These are phyloP conservation scores for Homalodisca vitripennis DNA, from an alignment of 1,140 invertebrate species.

Conservation along the genomic window DNA sequence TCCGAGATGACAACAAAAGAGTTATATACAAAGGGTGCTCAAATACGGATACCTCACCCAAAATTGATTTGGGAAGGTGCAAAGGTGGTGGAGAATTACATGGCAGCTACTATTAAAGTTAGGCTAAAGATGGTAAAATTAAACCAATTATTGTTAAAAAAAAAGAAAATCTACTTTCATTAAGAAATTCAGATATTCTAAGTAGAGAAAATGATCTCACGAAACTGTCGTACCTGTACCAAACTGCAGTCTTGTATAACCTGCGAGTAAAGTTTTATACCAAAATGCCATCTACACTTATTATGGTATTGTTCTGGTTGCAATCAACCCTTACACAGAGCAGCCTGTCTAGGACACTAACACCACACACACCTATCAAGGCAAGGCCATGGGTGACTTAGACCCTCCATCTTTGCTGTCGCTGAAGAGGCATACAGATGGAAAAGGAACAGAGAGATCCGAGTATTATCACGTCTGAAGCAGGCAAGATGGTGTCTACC, in stretches of 20 bases:
- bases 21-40: no score
- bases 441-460: constrained; percentile 86
- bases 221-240: constrained; percentile 94
- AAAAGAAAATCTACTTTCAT: constrained; percentile 79
- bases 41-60: no score
- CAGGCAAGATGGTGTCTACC: constrained; percentile 97
- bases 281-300: constrained; percentile 97
- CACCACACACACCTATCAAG: constrained; percentile 93
- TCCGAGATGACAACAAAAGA: no score
- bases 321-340: constrained; percentile 97
- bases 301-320: constrained; percentile 97
- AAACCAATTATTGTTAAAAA: constrained; percentile 52
- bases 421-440: constrained; percentile 95
- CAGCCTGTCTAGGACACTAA: constrained; percentile 92
- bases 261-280: constrained; percentile 89
- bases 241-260: constrained; percentile 95
- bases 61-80: no score
- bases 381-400: constrained; percentile 91
- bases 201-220: constrained; percentile 99
- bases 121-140: no score
- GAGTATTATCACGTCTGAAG: constrained; percentile 97
- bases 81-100: no score
- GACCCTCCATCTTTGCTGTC: constrained; percentile 98
- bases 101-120: no score
- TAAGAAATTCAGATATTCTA: constrained; percentile 94